phyloP scores from a whole-genome alignment of 2,113 vertebrate genomes.

The Mesembrinibis cayennensis region DNA sequence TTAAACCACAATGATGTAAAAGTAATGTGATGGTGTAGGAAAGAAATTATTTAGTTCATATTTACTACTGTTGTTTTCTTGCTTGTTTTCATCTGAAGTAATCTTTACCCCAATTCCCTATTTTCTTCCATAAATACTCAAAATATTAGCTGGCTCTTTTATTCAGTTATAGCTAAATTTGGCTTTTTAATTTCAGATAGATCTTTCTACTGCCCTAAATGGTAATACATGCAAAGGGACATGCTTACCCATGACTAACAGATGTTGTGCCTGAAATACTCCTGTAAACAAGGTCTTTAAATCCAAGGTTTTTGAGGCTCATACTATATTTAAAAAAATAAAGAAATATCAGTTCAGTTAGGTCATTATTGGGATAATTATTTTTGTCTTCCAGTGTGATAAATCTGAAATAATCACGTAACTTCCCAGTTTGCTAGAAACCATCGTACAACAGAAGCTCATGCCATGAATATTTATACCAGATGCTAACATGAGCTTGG shows the following conservation, averaged over 20 bases:
- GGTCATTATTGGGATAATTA: not conserved
- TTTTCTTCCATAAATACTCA: slow-evolving; percentile 22
- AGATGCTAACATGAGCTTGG: not conserved
- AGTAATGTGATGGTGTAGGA: not conserved
- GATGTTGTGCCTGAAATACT: slow-evolving; percentile 61
- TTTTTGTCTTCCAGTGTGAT: not conserved
- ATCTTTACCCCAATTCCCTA: not conserved
- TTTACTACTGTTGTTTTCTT: not conserved
- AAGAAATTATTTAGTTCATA: not conserved
- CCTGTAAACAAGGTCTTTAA: slow-evolving; percentile 39
- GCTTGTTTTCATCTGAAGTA: not conserved
- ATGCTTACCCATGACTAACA: not conserved
- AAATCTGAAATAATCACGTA: not conserved
- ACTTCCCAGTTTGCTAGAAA: not conserved
- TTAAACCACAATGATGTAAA: not conserved
- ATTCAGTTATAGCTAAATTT: slow-evolving; percentile 10
- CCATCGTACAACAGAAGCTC: not conserved
- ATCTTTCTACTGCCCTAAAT: slow-evolving; percentile 39
- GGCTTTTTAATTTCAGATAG: slow-evolving; percentile 21
- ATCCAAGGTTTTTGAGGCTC: not conserved
- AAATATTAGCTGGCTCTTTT: not conserved
- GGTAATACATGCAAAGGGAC: slow-evolving; percentile 22
- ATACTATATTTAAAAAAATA: not conserved
- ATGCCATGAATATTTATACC: not conserved
- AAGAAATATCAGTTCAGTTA: not conserved